Percentiles rank a stretch among this genome's conserved stretches.
These are phyloP conservation scores for Alosa sapidissima DNA, from an alignment of 2,797 vertebrate species.

Conservation along the genomic window DNA sequence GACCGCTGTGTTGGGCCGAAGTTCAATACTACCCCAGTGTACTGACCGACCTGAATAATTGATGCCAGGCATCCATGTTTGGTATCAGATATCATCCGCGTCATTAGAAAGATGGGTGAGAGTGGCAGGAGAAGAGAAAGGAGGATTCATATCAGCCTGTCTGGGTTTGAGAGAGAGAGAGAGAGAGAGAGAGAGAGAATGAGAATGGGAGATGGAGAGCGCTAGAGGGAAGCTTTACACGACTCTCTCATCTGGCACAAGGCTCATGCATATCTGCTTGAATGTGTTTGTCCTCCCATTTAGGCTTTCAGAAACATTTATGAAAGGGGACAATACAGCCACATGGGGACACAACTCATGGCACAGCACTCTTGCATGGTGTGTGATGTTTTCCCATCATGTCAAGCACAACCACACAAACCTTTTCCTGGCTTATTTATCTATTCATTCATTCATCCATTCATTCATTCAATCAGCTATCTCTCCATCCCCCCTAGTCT, in stretches of 20 bases:
- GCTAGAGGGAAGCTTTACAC: not conserved
- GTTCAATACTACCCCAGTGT: slow-evolving; percentile 32
- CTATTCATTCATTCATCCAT: not conserved
- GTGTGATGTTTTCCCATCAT: not conserved
- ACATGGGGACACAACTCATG: not conserved
- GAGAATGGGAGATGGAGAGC: not conserved
- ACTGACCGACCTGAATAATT: slow-evolving; percentile 43
- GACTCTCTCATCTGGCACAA: not conserved
- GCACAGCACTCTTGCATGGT: not conserved
- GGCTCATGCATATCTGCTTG: not conserved
- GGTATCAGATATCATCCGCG: slow-evolving; percentile 41
- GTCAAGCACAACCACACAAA: not conserved
- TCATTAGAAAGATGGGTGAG: slow-evolving; percentile 34
- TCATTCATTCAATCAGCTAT: not conserved
- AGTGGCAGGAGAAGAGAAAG: not conserved
- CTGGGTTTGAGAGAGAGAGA: not conserved
- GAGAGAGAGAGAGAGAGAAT: not conserved
- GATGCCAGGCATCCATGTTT: slow-evolving; percentile 39
- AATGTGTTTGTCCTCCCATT: not conserved
- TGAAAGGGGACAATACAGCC: not conserved
- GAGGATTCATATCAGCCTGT: not conserved
- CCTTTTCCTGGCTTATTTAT: not conserved
- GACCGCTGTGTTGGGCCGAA: slow-evolving; percentile 25
- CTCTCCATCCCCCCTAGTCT: not conserved
- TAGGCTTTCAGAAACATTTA: not conserved